phyloP scores from a whole-genome alignment of 2,113 vertebrate species.

The Hydrolagus affinis region DNA sequence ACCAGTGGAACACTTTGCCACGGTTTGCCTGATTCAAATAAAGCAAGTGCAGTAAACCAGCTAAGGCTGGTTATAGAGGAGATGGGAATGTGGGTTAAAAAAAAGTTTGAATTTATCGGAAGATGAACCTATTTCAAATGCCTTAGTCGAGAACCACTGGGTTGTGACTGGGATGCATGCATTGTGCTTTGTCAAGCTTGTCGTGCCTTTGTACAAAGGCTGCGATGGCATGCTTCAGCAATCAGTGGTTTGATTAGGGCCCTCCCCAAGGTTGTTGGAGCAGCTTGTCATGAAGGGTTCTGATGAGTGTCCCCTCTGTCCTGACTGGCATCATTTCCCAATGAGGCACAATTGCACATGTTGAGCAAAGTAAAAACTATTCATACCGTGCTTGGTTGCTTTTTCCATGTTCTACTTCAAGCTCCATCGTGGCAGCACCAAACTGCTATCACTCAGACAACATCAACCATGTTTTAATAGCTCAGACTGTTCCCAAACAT shows the following conservation, averaged over 20 bases:
- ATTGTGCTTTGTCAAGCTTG: neutral
- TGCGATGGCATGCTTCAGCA: neutral
- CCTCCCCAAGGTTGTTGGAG: neutral
- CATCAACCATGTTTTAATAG: neutral
- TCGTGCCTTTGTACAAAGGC: neutral
- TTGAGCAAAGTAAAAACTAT: neutral
- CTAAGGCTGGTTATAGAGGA: neutral
- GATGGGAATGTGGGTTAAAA: neutral
- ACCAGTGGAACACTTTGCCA: neutral
- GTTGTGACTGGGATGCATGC: neutral
- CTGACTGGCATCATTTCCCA: neutral
- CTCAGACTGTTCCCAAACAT: neutral
- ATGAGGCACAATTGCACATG: neutral
- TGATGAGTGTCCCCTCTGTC: neutral
- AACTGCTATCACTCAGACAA: neutral
- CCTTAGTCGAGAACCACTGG: neutral
- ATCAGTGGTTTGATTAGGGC: neutral
- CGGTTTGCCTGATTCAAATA: neutral
- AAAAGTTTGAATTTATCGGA: neutral
- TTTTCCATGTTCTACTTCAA: neutral
- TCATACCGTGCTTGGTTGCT: neutral
- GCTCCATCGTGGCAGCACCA: neutral
- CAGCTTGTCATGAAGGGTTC: neutral
- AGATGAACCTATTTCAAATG: neutral
- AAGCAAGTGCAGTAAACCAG: neutral